Percentiles rank a stretch among this genome's conserved stretches.
These are phyloP conservation scores for Melanotaenia trifasciata DNA, from an alignment of 2,797 vertebrate species.

Conservation along the genomic window DNA sequence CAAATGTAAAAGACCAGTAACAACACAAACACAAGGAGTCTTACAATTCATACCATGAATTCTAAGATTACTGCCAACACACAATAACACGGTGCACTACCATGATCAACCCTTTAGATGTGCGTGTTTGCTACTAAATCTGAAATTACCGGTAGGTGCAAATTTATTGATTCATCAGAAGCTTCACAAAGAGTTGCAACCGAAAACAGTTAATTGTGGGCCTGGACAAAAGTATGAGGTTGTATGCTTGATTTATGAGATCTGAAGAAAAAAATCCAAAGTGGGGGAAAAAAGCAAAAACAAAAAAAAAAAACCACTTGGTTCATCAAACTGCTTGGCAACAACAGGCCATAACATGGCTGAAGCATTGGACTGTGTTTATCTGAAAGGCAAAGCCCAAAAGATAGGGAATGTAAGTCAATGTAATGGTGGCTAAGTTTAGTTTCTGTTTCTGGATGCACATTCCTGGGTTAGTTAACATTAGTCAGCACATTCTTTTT, in stretches of 20 bases:
- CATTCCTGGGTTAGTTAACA: not conserved
- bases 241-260: not conserved
- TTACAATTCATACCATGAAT: too few species aligned
- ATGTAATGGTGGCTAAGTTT: not conserved
- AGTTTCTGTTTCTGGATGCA: slow-evolving; percentile 13
- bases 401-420: not conserved
- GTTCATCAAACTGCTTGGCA: slow-evolving; percentile 1
- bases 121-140: not conserved
- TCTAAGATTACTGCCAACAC: too few species aligned
- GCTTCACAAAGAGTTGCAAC: too few species aligned
- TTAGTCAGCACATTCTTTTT: not conserved
- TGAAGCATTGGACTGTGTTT: not conserved
- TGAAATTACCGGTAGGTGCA: not conserved
- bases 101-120: not conserved
- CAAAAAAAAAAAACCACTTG: too few species aligned
- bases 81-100: not conserved
- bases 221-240: not conserved
- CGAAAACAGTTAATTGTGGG: not conserved
- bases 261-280: not conserved
- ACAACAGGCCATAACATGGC: slow-evolving; percentile 10
- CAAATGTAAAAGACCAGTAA: not conserved
- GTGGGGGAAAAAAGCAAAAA: not conserved
- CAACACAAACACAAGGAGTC: not conserved
- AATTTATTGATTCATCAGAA: not conserved
- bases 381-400: not conserved